phyloP scores from a whole-genome alignment of 2,888 invertebrate genomes.

The Rhingia rostrata region DNA sequence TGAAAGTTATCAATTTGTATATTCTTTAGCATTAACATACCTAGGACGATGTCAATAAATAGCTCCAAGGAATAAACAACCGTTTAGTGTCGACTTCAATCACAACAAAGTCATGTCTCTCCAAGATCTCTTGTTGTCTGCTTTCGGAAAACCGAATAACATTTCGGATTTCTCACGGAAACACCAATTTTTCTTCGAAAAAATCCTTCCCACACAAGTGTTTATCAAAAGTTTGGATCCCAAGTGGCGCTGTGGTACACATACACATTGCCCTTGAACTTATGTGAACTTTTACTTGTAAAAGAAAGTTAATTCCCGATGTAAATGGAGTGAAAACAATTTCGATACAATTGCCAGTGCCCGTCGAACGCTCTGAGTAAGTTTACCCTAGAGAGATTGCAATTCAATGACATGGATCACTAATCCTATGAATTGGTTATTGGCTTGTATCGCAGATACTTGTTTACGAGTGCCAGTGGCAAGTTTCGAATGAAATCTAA shows the following conservation, averaged over 20 bases:
- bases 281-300: not conserved
- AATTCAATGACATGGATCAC: not conserved
- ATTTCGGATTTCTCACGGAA: constrained; percentile 25
- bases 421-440: not conserved
- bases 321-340: constrained; percentile 21
- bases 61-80: too few relatives aligned
- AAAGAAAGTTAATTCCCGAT: constrained; percentile 1
- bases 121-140: too few relatives aligned
- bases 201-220: constrained; percentile 1
- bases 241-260: not conserved
- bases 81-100: too few relatives aligned
- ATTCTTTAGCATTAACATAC: too few relatives aligned
- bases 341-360: not conserved
- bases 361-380: too few relatives aligned
- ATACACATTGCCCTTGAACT: not conserved
- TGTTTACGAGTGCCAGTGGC: too few relatives aligned
- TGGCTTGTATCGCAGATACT: too few relatives aligned
- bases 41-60: too few relatives aligned
- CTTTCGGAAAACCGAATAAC: constrained; percentile 6
- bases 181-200: not conserved
- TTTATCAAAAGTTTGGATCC: constrained; percentile 5
- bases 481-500: too few relatives aligned
- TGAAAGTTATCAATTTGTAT: too few relatives aligned
- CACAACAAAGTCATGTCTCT: too few relatives aligned
- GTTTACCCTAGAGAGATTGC: too few relatives aligned